These are phyloP conservation scores for Asteroscopus sphinx DNA, from an alignment of 2,888 invertebrate genomes.

Conservation along the genomic window DNA sequence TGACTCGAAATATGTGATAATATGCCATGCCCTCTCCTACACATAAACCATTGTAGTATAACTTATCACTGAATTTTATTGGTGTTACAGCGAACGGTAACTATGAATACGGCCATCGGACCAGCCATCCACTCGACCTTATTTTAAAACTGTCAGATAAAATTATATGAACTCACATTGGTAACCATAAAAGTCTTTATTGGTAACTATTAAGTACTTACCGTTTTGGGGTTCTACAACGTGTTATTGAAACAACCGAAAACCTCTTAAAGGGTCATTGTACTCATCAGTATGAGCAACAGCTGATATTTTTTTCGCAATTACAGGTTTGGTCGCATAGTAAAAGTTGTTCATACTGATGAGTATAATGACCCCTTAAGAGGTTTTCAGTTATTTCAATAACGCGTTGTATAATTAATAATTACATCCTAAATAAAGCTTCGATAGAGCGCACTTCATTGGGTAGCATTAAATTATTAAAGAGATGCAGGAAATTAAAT, in stretches of 20 bases:
- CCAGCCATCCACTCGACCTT: constrained; percentile 9
- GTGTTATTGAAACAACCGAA: no score
- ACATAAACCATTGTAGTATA: constrained; percentile 32
- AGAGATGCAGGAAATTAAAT: constrained; percentile 19
- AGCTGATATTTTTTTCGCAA: no score
- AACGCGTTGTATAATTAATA: no score
- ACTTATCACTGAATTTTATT: constrained; percentile 26
- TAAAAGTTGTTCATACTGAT: no score
- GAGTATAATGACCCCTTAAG: no score
- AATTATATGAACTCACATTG: constrained; percentile 44
- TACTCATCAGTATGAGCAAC: no score
- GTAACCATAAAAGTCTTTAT: constrained; percentile 49
- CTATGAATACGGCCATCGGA: constrained; percentile 9
- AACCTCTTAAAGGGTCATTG: no score
- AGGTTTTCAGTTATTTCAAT: no score
- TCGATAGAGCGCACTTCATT: constrained; percentile 43
- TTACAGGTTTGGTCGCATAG: no score
- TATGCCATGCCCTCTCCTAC: constrained; percentile 16
- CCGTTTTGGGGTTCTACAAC: constrained; percentile 24
- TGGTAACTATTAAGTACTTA: constrained; percentile 43
- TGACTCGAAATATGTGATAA: constrained; percentile 27
- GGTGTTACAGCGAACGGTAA: constrained; percentile 10
- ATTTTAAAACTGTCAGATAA: constrained; percentile 26
- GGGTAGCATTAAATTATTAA: constrained; percentile 1
- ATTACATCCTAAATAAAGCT: constrained; percentile 55